phyloP scores from a whole-genome alignment of 1,140 invertebrate species.

The Andricus grossulariae region DNA sequence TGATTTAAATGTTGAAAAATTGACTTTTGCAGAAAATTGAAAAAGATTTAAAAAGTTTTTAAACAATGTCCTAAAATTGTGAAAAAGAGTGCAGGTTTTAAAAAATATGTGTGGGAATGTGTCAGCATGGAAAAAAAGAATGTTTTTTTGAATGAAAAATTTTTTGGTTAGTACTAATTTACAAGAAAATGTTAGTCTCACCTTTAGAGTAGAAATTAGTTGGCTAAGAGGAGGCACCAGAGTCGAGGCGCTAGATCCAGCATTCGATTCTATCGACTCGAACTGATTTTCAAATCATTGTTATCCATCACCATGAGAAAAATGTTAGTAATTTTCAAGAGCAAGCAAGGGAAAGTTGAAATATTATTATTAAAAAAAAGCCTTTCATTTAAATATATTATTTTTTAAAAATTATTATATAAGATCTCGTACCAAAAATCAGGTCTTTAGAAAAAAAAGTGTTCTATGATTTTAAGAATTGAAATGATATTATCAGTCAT shows the following conservation, averaged over 20 bases:
- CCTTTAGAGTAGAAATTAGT: conserved; percentile 84
- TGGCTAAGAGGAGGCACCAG: conserved; percentile 82
- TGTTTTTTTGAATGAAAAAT: neutral
- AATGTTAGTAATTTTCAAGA: conserved; percentile 51
- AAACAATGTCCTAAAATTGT: no score
- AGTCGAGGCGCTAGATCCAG: conserved; percentile 79
- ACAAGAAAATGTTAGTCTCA: conserved; percentile 69
- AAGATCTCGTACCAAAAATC: no score
- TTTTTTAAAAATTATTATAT: neutral
- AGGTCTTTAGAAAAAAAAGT: no score
- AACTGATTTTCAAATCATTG: conserved; percentile 59
- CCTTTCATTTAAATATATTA: neutral
- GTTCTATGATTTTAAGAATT: no score
- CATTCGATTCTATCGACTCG: conserved; percentile 73
- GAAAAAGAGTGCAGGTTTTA: no score
- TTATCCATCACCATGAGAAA: conserved; percentile 52
- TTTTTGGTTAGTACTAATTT: neutral
- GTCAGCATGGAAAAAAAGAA: no score
- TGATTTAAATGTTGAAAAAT: no score
- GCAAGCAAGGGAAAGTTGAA: conserved; percentile 45
- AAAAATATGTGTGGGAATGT: no score
- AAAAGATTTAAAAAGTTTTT: no score
- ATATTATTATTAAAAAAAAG: neutral
- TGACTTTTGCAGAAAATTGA: no score
- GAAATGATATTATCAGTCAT: no score